Conservation (phyloP, 92 coral and sea anemone genomes). For the Diadumene lineata region DNA sequence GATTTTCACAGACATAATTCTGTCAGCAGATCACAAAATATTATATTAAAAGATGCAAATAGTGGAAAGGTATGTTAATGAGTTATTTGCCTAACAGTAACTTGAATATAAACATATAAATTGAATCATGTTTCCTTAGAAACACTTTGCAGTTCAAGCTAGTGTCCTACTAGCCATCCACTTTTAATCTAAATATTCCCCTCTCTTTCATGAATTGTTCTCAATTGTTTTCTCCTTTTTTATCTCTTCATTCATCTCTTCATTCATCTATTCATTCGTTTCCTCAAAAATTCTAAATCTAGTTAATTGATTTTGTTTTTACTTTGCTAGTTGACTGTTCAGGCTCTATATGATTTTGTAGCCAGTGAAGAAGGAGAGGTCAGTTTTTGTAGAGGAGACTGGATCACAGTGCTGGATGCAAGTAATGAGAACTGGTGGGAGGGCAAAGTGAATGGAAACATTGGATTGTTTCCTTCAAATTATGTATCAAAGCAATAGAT, state of each 20-base stretch:
- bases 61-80: conserved; percentile 11
- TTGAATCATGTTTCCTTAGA: no score
- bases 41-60: conserved; percentile 58
- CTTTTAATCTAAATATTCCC: no score
- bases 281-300: not conserved
- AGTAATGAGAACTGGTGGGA: conserved; percentile 92
- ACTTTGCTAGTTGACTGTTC: conserved; percentile 25
- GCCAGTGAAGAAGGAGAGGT: conserved; percentile 93
- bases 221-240: no score
- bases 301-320: not conserved
- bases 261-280: not conserved
- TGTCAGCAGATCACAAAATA: conserved; percentile 83
- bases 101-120: no score
- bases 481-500: conserved; percentile 43
- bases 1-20: conserved; percentile 78
- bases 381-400: conserved; percentile 75
- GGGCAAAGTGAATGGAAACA: conserved; percentile 60
- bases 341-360: conserved; percentile 60
- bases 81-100: not conserved
- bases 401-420: conserved; percentile 72
- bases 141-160: no score
- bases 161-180: not conserved
- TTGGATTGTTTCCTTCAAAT: conserved; percentile 88
- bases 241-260: not conserved
- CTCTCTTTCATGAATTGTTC: not conserved